Base-by-base conservation (phyloP, 2,797 vertebrate species). In the Chromobotia macracanthus region DNA sequence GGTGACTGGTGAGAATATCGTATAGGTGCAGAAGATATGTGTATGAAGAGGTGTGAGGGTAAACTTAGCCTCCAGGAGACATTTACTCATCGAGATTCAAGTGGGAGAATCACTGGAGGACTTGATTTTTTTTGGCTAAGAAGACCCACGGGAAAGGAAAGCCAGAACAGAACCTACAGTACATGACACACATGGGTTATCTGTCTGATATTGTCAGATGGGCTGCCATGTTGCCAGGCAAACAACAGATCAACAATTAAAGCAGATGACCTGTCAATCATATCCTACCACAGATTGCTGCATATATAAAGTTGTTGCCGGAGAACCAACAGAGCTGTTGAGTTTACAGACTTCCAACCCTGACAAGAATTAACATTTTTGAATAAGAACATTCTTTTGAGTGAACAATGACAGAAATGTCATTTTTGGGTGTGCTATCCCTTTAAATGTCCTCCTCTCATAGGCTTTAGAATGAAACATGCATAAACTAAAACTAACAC, bases 71-170 rank as follows among this genome's bases (percentile, higher is more conserved):
- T 92, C 0, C 28, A 91, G 69, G 87, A 92, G 87, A 95, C 95
- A 93, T 80, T 95, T 16, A 89, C 83, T 11, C 56, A 90, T 95
- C 10, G 92, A 95, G 83, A 90, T 90, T 73, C 88, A 90, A 28
- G 81, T 95, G 80, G 83, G 87, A 0, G 85, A 94, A 71, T 82
- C 93, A 69, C 84, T 95, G 5, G 93, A 94, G 65, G 85, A 70
- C 11, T 69, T 89, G 83, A 80, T 69, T 92, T 0, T 85, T 93
- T 70, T 85, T 90, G 25, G 89, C 87, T 0, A 73, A 90, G 85
- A 93, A 89, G 84, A 83, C 70, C 73, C 92, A 91, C 79, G 90
- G 91, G 78, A 94, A 89, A 38, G 38, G 5, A 38, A 38, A 38
- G 38, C 38, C 38, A 94, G 89, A 94, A 94, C 77, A 85, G 75